Percentiles rank a stretch among this genome's conserved stretches.
phyloP scores from a whole-genome alignment of 2,888 invertebrate species.

The Atherix ibis region DNA sequence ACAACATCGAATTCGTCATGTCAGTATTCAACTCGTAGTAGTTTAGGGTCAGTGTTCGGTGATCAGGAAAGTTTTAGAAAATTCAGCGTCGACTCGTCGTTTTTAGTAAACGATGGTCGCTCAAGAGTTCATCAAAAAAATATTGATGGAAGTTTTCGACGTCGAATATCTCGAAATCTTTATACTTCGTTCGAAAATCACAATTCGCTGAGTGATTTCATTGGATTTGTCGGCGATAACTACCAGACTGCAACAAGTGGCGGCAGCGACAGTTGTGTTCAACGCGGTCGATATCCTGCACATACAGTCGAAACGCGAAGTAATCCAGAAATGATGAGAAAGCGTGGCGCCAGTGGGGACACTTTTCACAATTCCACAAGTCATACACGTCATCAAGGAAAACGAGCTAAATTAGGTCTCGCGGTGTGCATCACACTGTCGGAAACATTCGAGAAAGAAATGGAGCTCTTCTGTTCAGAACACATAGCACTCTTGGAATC shows the following conservation, averaged over 20 bases:
- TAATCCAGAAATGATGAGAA: conserved; percentile 29
- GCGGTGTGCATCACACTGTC: conserved; percentile 47
- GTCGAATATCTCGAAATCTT: conserved; percentile 41
- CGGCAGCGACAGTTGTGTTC: conserved; percentile 23
- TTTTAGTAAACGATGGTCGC: conserved; percentile 2
- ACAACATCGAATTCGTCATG: conserved; percentile 18
- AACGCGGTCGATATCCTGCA: conserved; percentile 17
- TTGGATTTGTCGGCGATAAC: conserved; percentile 29
- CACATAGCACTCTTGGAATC: conserved; percentile 62
- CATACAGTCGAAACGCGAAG: conserved; percentile 26
- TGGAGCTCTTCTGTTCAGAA: conserved; percentile 62
- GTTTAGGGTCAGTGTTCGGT: conserved; percentile 28
- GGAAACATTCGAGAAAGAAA: conserved; percentile 41
- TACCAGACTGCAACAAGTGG: conserved; percentile 14
- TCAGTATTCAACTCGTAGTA: conserved; percentile 31
- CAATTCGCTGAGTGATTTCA: conserved; percentile 28
- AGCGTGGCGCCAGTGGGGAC: conserved; percentile 7
- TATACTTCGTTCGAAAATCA: conserved; percentile 33
- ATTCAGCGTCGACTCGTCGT: conserved; percentile 22
- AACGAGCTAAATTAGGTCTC: conserved; percentile 44
- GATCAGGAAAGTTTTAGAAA: conserved; percentile 23
- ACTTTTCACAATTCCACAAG: conserved; percentile 4
- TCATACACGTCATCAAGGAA: conserved; percentile 9
- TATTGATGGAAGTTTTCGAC: conserved; percentile 41
- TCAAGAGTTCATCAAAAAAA: conserved; percentile 28